Evolutionary conservation across 2,113 vertebrate genomes (phyloP).

Genomic region (Melospiza georgiana): DNA sequence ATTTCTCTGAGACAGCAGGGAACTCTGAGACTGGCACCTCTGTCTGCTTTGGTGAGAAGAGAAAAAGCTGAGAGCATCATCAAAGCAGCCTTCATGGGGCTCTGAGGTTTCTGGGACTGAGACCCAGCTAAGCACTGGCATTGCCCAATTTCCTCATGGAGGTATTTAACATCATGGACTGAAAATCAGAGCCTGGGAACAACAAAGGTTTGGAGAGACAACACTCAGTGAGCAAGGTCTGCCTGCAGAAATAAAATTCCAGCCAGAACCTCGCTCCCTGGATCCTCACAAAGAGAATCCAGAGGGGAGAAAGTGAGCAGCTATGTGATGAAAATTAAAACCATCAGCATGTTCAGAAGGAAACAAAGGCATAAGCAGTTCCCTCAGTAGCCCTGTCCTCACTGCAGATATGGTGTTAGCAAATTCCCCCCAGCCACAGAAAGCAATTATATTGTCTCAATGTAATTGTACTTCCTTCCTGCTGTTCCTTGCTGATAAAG

Average conservation of each 20-base stretch:
- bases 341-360: not conserved
- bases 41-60: not conserved
- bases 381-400: not conserved
- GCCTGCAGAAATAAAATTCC: constrained; percentile 17
- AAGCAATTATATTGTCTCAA: not conserved
- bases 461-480: not conserved
- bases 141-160: constrained; percentile 21
- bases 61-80: not conserved
- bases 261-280: not conserved
- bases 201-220: constrained; percentile 51
- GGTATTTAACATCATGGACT: not conserved
- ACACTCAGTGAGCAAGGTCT: not conserved
- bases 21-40: not conserved
- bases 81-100: constrained; percentile 3
- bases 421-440: not conserved
- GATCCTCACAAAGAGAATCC: not conserved
- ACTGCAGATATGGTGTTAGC: not conserved
- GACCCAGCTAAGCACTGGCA: not conserved
- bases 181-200: constrained; percentile 19
- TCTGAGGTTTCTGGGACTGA: not conserved
- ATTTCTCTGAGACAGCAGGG: not conserved
- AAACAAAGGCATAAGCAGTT: not conserved
- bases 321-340: constrained; percentile 2
- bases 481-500: not conserved
- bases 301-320: constrained; percentile 35